Evolutionary conservation across 2,888 invertebrate genomes (phyloP).

Genomic region (Branchellion lobata): DNA sequence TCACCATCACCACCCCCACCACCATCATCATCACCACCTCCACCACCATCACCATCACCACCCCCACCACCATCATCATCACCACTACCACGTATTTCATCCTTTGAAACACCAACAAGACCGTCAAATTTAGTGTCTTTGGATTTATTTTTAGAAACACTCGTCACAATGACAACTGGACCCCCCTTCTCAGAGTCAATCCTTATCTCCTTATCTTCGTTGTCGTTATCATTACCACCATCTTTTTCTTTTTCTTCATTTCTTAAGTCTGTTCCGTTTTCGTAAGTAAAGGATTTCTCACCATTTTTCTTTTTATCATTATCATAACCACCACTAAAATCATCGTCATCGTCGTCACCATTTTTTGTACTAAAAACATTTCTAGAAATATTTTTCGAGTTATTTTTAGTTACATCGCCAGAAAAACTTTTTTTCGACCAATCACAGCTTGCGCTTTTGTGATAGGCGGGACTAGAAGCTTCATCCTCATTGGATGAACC

Average conservation of each 20-base stretch:
- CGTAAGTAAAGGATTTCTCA: not conserved
- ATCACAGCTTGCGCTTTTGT: not conserved
- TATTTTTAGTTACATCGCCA: slow-evolving; percentile 1
- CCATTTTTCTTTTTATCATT: not conserved
- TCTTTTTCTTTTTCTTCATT: no score
- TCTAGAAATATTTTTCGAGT: not conserved
- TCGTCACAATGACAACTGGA: no score
- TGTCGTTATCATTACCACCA: not conserved
- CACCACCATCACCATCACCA: no score
- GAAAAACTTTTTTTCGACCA: not conserved
- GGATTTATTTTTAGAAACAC: no score
- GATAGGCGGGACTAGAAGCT: not conserved
- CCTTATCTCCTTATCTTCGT: not conserved
- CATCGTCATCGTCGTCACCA: not conserved
- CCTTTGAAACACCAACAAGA: no score
- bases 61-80: no score
- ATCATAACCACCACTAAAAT: not conserved
- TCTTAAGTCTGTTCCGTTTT: no score
- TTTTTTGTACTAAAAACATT: not conserved
- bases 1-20: no score
- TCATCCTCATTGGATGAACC: slow-evolving; percentile 64
- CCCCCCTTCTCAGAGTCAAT: no score
- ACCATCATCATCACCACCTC: no score
- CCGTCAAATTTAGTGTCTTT: no score
- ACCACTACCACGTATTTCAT: no score